These are phyloP conservation scores for Menidia menidia DNA, from an alignment of 2,797 vertebrate genomes.

Conservation along the genomic window DNA sequence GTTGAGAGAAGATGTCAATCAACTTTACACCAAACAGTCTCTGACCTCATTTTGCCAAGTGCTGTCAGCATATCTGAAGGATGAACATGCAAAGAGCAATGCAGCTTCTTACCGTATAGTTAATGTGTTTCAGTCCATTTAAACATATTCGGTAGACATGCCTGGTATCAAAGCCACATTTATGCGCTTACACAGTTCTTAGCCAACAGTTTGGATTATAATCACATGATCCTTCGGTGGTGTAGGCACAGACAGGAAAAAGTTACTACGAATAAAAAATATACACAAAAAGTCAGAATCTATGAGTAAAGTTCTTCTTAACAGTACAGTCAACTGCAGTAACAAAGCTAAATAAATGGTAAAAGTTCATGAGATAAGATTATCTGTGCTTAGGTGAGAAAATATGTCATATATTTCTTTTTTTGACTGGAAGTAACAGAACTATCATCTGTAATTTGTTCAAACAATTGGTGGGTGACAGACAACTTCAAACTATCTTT, in stretches of 20 bases:
- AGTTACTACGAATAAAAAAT: constrained; percentile 33
- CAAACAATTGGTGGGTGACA: neutral
- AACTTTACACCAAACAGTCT: constrained; percentile 51
- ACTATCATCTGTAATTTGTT: constrained; percentile 14
- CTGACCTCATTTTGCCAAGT: constrained; percentile 60
- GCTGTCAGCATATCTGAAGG: constrained; percentile 40
- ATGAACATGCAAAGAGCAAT: constrained; percentile 41
- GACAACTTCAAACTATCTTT: constrained; percentile 4
- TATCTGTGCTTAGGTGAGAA: constrained; percentile 11
- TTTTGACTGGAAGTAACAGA: constrained; percentile 10
- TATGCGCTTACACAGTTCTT: constrained; percentile 6
- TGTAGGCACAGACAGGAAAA: constrained; percentile 32
- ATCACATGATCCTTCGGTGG: constrained; percentile 15
- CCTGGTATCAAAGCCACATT: constrained; percentile 26
- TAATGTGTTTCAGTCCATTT: constrained; percentile 54
- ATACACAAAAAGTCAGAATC: constrained; percentile 39
- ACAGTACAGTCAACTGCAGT: constrained; percentile 24
- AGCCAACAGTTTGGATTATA: constrained; percentile 27
- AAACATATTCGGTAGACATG: constrained; percentile 38
- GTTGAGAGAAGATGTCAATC: constrained; percentile 61
- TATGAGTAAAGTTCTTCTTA: constrained; percentile 15
- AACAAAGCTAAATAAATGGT: constrained; percentile 31
- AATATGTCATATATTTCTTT: constrained; percentile 18
- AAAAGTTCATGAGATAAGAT: constrained; percentile 44
- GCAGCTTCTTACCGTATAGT: constrained; percentile 48